Evolutionary conservation across 2,113 vertebrate genomes (phyloP), one percentile per base, ranked within the genome.

Genomic region (Atrichornis clamosus): DNA sequence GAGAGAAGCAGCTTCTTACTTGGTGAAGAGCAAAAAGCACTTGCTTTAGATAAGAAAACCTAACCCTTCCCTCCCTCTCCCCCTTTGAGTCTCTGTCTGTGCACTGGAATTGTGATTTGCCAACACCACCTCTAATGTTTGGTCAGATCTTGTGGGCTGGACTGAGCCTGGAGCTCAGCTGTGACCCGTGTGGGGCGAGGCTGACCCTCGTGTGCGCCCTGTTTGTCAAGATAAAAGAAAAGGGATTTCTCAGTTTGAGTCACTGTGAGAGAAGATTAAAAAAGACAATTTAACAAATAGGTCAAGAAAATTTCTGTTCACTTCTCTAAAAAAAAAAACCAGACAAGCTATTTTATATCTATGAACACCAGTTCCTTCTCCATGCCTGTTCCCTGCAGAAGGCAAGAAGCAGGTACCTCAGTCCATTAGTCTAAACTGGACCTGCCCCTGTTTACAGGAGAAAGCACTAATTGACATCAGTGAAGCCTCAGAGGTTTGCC

Each of bases 401-500:
- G 76, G 63, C 44, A 35, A 24, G 20, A 42, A 37, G 52, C 72
- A 24, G 15, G 13, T 60, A 65, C 60, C 87, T 39, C 7, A 55
- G 72, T 8, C 92, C 24, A 72, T 88, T 84, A 4, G 11, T 78
- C 89, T 83, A 28, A 89, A 92, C 83, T 42, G 94, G 93, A 69
- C 87, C 10, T 8, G 41, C 68, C 81, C 47, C 94, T 92, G 92
- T 68, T 90, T 83, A 84, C 60, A 65, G 90, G 92, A 87, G 15
- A 11, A 65, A 84, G 89, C 91, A 24, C 87, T 96, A 95, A 96
- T 23, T 95, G 96, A 90, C 75, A 6, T 28, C 79, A 87, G 80
- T n/a, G 76, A 89, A 87, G 95, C 79, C 60, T 55, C 59, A 17
- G 24, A 94, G 87, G 76, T 79, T 88, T 93, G 89, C 96, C 96